Base-by-base conservation (phyloP, 92 coral and sea anemone genomes). In the Epizoanthus rinbou region DNA sequence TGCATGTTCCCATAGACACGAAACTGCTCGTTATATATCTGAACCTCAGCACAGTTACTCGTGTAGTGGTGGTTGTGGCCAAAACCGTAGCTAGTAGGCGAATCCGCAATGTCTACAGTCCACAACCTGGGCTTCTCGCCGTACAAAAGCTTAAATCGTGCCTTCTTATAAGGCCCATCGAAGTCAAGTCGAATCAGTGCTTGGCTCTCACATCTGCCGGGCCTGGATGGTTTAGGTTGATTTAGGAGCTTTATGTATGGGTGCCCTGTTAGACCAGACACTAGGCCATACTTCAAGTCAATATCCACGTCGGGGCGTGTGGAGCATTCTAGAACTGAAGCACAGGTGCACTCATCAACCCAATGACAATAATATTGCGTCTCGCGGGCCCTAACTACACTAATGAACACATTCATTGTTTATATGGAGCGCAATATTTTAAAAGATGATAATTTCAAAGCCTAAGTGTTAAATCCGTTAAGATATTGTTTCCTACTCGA, bases 81-180 rank as follows among this genome's bases (percentile, higher is more conserved):
- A 87, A 97, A 97, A 2, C 99, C 99, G 73, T 97, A 97, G 31
- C 90, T 90, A 39, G 80, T 88, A 6, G 92, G 92, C 9, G 97
- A 89, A 80, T 94, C 95, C 0, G 99, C 84, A 45, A 94, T 88
- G 67, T 86, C 85, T 25, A 95, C 82, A 0, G 98, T 88, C 98
- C 99, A 94, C 13, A 90, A 84, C 57, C 56, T 83, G 11, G 99
- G 99, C 37, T 97, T 90, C 21, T 83, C 82, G 25, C 94, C 98
- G 57, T 94, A 97, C 54, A 57, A 83, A 11, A 97, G 87, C 76
- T 92, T 94, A 58, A 97, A 88, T 72, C 85, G 90, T 23, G 88
- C 95, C 84, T 86, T 92, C 33, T 89, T 97, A 60, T 86, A 90
- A 13, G 97, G 93, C 7, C 98, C 99, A 64, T 92, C 90, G 84